phyloP scores from a whole-genome alignment of 2,888 invertebrate species.

The Drosophila diplacantha region DNA sequence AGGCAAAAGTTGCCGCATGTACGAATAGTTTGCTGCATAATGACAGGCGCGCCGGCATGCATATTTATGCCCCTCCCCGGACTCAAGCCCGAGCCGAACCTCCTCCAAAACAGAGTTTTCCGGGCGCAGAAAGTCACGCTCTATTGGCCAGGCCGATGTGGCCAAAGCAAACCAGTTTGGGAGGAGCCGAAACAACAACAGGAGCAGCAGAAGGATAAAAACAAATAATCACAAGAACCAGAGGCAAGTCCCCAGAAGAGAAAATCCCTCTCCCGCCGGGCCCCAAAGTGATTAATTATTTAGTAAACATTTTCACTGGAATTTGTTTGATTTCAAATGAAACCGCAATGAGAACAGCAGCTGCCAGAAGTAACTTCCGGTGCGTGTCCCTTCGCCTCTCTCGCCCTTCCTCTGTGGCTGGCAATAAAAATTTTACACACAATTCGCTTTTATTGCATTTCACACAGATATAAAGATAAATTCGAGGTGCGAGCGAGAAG shows the following conservation, averaged over 20 bases:
- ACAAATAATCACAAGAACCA: background rate
- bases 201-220: background rate
- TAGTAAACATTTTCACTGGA: slow-evolving; percentile 25
- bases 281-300: slow-evolving; percentile 37
- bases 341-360: slow-evolving; percentile 27
- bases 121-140: slow-evolving; percentile 54
- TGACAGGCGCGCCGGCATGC: slow-evolving; percentile 64
- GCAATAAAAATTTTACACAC: slow-evolving; percentile 57
- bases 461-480: background rate
- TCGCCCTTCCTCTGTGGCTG: slow-evolving; percentile 13
- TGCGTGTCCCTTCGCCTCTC: background rate
- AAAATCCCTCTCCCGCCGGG: background rate
- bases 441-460: slow-evolving; percentile 58
- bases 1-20: slow-evolving; percentile 63
- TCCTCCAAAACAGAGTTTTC: slow-evolving; percentile 1
- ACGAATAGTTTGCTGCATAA: slow-evolving; percentile 69
- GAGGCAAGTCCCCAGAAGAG: background rate
- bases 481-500: background rate
- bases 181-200: background rate
- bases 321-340: slow-evolving; percentile 35
- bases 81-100: background rate
- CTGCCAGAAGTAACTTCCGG: slow-evolving; percentile 19
- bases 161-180: slow-evolving; percentile 18
- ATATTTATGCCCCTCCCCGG: slow-evolving; percentile 60
- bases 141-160: slow-evolving; percentile 52